Conservation (phyloP, 1,140 invertebrate genomes). For the Teleopsis dalmanni region DNA sequence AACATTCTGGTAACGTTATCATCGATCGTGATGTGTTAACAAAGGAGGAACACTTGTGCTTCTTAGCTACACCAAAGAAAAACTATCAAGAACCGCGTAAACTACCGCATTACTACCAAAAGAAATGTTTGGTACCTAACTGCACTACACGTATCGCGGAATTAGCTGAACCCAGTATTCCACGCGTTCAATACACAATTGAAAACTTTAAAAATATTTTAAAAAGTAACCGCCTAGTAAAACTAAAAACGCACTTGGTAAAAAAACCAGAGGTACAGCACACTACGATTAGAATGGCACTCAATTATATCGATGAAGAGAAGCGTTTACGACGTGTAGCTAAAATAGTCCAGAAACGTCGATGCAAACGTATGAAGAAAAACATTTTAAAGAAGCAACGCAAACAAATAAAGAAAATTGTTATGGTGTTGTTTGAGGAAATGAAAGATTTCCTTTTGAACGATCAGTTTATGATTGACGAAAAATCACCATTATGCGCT, state of each 20-base stretch:
- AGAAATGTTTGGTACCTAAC: slow-evolving; percentile 24
- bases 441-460: slow-evolving; percentile 39
- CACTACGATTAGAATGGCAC: slow-evolving; percentile 26
- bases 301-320: slow-evolving; percentile 34
- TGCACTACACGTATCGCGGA: slow-evolving; percentile 33
- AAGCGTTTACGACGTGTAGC: slow-evolving; percentile 22
- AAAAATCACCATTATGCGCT: slow-evolving; percentile 26
- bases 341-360: slow-evolving; percentile 17
- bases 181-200: slow-evolving; percentile 21
- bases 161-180: slow-evolving; percentile 25
- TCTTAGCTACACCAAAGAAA: slow-evolving; percentile 31
- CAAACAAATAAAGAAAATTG: slow-evolving; percentile 37
- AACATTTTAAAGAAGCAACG: slow-evolving; percentile 28
- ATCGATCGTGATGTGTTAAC: slow-evolving; percentile 37
- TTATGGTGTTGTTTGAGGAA: slow-evolving; percentile 37
- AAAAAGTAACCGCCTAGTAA: slow-evolving; percentile 13
- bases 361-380: slow-evolving; percentile 24
- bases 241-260: slow-evolving; percentile 24
- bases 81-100: slow-evolving; percentile 15
- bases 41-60: slow-evolving; percentile 32
- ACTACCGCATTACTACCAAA: slow-evolving; percentile 15
- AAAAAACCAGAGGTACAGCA: slow-evolving; percentile 23
- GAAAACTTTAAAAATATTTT: slow-evolving; percentile 21
- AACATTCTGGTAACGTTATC: slow-evolving; percentile 34
- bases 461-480: slow-evolving; percentile 36